Evolutionary conservation across 2,797 vertebrate genomes (phyloP), one percentile per base, ranked within the genome.

Genomic region (Cossypha niveicapilla): DNA sequence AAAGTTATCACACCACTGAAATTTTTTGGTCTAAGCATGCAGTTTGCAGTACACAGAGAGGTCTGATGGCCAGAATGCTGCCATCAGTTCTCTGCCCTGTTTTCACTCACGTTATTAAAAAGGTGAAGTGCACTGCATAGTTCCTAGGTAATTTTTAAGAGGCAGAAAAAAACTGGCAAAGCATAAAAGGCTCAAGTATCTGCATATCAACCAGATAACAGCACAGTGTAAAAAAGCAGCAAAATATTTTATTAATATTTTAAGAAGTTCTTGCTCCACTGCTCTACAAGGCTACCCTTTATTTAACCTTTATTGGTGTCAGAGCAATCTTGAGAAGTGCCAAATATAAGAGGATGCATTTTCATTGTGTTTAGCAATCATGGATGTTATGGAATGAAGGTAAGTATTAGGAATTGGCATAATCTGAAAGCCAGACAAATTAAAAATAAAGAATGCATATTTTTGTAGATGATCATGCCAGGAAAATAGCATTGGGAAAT

Each of bases 241-340:
- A 35, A 82, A n/a, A 44, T 6, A 24, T 71, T 91, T 88, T 87
- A 53, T 71, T 76, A 79, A 48, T 37, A 22, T 82, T 91, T 87
- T 41, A 67, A 79, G 37, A 18, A 16, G 23, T 60, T 79, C 60
- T 66, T 89, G 28, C 42, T 79, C 63, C 44, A 10, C 24, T 76
- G 5, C 42, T 79, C 67, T 18, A 44, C 25, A 6, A 77, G 21
- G 13, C 32, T 75, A 17, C 61, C 58, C 51, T 85, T 91, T 81
- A 61, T 84, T 68, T 87, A 94, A 70, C 41, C 22, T 76, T 65
- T 87, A 34, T 47, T 79, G 66, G 34, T 1, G 1, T 37, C 18
- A 50, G 25, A 87, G 11, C 23, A 44, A 42, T 85, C 58, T 85
- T 74, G 35, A 75, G 25, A 89, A 75, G 18, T 13, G 34, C 30